Evolutionary conservation across 2,797 vertebrate species (phyloP).

Genomic region (Macropus fuliginosus): DNA sequence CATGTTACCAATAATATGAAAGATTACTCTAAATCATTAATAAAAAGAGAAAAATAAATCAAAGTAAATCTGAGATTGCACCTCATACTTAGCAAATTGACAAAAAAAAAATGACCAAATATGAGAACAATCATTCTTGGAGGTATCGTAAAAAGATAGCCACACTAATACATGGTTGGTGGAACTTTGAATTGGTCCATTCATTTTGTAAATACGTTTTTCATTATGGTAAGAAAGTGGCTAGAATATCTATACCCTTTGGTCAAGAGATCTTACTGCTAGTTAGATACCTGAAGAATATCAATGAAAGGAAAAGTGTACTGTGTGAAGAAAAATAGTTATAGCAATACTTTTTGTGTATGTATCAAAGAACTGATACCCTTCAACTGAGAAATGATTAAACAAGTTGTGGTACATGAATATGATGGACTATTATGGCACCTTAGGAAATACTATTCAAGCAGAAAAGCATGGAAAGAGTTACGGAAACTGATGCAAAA

Average conservation of each 20-base stretch:
- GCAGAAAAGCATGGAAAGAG: background rate
- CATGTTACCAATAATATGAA: background rate
- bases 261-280: background rate
- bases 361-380: background rate
- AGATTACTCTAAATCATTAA: background rate
- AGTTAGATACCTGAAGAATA: background rate
- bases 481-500: background rate
- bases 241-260: background rate
- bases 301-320: background rate
- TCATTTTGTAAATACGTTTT: background rate
- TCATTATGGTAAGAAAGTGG: background rate
- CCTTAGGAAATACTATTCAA: background rate
- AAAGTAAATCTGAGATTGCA: background rate
- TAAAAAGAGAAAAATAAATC: background rate
- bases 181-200: background rate
- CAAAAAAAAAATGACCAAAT: background rate
- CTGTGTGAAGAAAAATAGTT: background rate
- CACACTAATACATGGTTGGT: background rate
- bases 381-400: background rate
- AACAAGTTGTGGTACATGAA: background rate
- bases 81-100: background rate
- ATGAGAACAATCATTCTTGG: background rate
- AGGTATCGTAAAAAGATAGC: background rate
- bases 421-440: background rate
- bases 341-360: background rate